Conservation (phyloP, 2,113 vertebrate species). For the Pedionomus torquatus region DNA sequence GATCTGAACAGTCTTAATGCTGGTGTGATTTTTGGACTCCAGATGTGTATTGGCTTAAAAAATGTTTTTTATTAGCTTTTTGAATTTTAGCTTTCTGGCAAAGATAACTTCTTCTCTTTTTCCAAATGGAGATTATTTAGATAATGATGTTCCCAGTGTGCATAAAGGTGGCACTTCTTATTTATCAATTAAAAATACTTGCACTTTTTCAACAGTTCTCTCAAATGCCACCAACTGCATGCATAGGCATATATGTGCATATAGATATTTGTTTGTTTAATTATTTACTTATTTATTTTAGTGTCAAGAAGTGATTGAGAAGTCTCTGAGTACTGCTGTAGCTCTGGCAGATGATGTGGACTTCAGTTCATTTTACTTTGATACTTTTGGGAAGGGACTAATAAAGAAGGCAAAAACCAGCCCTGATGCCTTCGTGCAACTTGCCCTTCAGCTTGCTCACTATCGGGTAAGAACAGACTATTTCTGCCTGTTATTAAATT, state of each 20-base stretch:
- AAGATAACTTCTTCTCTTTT: not conserved
- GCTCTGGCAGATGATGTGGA: conserved; percentile 90
- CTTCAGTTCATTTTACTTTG: conserved; percentile 85
- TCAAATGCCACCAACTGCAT: not conserved
- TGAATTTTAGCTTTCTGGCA: not conserved
- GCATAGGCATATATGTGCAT: not conserved
- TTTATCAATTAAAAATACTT: not conserved
- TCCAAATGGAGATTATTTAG: not conserved
- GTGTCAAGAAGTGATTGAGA: conserved; percentile 88
- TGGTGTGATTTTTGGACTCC: not conserved
- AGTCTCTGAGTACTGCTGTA: conserved; percentile 79
- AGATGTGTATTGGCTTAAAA: not conserved
- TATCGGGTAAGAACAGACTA: conserved; percentile 79
- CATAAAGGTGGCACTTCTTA: not conserved
- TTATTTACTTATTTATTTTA: conserved; percentile 20
- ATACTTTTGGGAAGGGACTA: conserved; percentile 88
- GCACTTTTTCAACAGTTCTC: not conserved
- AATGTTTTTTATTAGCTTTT: not conserved
- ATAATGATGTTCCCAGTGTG: not conserved
- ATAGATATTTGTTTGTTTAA: not conserved
- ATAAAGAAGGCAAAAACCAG: conserved; percentile 94
- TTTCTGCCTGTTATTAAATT: too few relatives aligned
- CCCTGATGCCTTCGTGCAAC: conserved; percentile 93
- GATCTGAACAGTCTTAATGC: not conserved
- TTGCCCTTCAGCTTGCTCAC: conserved; percentile 93